phyloP scores from a whole-genome alignment of 53 echinoderm and acorn worm genomes.

The Stichopus horrens region DNA sequence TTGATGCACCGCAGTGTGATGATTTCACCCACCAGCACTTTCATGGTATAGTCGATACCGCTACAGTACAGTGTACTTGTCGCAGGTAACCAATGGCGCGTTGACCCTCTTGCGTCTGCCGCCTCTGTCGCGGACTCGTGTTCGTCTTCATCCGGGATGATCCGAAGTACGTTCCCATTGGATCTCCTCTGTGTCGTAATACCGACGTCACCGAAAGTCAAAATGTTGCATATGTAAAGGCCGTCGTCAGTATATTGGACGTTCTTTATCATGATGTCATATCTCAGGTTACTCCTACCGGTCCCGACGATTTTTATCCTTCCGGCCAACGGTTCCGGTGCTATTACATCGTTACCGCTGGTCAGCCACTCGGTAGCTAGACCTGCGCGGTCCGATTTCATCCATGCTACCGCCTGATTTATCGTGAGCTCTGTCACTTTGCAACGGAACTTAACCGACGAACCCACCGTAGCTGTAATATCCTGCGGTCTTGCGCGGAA shows the following conservation, averaged over 20 bases:
- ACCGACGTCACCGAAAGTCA: conserved; percentile 24
- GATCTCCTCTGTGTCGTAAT: conserved; percentile 27
- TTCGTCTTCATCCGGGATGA: background rate
- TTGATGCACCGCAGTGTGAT: conserved; percentile 8
- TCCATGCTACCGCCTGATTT: conserved; percentile 38
- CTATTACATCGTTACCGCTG: conserved; percentile 19
- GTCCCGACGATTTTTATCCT: conserved; percentile 29
- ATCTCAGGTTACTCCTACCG: conserved; percentile 22
- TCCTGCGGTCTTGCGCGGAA: conserved; percentile 13
- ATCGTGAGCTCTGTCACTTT: conserved; percentile 4
- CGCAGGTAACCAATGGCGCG: background rate
- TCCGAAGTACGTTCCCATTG: background rate
- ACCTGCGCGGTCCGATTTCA: conserved; percentile 33
- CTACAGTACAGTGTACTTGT: background rate
- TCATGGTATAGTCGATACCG: background rate
- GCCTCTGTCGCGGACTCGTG: background rate
- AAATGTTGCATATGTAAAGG: conserved; percentile 2
- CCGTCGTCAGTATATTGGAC: background rate
- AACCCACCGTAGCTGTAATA: background rate
- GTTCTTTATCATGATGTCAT: background rate
- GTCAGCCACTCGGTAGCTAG: conserved; percentile 30
- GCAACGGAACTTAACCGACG: conserved; percentile 20
- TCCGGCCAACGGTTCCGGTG: conserved; percentile 7
- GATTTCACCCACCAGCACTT: conserved; percentile 13
- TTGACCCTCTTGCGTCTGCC: background rate